Evolutionary conservation across 2,888 invertebrate genomes (phyloP).

Genomic region (Acrobasis consociella): DNA sequence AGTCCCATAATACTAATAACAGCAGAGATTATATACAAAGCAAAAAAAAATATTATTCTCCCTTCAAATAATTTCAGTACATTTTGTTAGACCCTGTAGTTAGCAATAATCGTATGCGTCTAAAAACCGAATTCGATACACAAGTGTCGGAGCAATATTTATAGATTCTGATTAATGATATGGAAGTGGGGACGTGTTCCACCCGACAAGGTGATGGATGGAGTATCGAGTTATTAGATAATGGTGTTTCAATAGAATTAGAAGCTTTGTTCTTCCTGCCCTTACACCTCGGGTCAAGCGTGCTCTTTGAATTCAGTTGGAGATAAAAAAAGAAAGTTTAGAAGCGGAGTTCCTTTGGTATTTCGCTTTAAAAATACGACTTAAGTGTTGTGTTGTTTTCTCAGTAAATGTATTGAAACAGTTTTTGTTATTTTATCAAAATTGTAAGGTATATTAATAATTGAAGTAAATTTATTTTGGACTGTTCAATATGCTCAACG

Average conservation of each 20-base stretch:
- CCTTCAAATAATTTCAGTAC: too few relatives aligned
- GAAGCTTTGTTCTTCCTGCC: constrained; percentile 74
- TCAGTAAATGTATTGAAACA: too few relatives aligned
- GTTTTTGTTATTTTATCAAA: too few relatives aligned
- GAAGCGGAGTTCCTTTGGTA: constrained; percentile 19
- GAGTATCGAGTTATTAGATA: constrained; percentile 74
- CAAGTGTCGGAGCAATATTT: constrained; percentile 73
- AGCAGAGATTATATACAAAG: too few relatives aligned
- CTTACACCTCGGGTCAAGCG: constrained; percentile 48
- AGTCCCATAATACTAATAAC: too few relatives aligned
- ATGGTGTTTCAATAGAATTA: constrained; percentile 80
- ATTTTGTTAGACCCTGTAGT: too few relatives aligned
- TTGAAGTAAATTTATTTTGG: too few relatives aligned
- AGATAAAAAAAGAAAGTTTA: constrained; percentile 28
- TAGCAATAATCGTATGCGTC: constrained; percentile 18
- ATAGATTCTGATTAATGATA: constrained; percentile 80
- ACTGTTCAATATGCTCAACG: too few relatives aligned
- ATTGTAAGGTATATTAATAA: too few relatives aligned
- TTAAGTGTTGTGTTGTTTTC: background rate
- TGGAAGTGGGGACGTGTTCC: constrained; percentile 68
- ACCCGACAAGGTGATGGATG: constrained; percentile 69
- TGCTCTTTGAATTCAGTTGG: constrained; percentile 21
- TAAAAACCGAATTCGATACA: constrained; percentile 60
- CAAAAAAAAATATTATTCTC: too few relatives aligned
- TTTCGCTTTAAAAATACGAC: background rate